Evolutionary conservation across 2,113 vertebrate species (phyloP).

Genomic region (Acrocephalus arundinaceus): DNA sequence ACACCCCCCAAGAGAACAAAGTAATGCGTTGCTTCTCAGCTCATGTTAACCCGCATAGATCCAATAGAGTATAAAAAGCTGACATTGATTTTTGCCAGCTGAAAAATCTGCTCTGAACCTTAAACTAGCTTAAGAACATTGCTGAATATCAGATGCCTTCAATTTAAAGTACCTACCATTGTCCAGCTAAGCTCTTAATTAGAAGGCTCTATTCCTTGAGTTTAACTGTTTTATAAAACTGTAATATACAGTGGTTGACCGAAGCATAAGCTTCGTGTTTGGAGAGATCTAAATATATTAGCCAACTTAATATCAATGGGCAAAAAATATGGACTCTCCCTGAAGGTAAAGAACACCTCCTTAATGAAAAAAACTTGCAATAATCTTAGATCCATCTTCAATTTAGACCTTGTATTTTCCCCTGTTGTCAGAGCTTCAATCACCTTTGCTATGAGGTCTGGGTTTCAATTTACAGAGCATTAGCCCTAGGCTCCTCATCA

Average conservation of each 20-base stretch:
- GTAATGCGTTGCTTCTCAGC: neutral
- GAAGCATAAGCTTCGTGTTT: neutral
- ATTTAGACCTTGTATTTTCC: slow-evolving; percentile 29
- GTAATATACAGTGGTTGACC: neutral
- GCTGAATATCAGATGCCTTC: neutral
- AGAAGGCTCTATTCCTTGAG: neutral
- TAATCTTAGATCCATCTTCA: slow-evolving; percentile 42
- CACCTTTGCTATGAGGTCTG: slow-evolving; percentile 27
- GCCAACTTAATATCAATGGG: neutral
- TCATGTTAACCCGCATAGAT: neutral
- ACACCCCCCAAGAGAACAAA: neutral
- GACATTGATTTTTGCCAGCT: neutral
- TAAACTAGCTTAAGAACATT: neutral
- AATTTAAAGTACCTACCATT: neutral
- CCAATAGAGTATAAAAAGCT: neutral
- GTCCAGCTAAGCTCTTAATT: neutral
- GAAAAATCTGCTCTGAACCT: neutral
- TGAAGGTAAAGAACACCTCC: slow-evolving; percentile 25
- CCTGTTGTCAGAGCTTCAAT: slow-evolving; percentile 4
- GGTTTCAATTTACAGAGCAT: slow-evolving; percentile 6
- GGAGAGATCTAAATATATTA: slow-evolving; percentile 10
- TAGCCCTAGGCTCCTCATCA: slow-evolving; percentile 41
- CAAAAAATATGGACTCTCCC: neutral
- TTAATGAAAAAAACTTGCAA: slow-evolving; percentile 49
- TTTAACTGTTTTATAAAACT: neutral